These are phyloP conservation scores for Sinohyriopsis cumingii DNA, from an alignment of 2,888 invertebrate genomes.

Conservation along the genomic window DNA sequence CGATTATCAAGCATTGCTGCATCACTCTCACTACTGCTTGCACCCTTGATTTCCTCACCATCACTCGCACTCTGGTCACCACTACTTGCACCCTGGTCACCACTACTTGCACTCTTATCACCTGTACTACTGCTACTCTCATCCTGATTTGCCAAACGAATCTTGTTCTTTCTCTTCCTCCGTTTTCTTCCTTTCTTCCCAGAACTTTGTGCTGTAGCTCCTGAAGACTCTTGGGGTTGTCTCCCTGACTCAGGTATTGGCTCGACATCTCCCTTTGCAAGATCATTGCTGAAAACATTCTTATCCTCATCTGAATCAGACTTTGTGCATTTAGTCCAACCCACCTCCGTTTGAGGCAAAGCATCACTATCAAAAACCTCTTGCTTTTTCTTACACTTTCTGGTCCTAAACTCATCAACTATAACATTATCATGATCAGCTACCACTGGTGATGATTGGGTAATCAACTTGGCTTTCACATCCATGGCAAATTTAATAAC, in stretches of 20 bases:
- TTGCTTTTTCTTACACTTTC: no score
- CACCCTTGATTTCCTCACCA: background rate
- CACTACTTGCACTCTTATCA: slow-evolving; percentile 15
- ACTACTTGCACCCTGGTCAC: slow-evolving; percentile 22
- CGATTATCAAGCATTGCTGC: slow-evolving; percentile 3
- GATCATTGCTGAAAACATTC: slow-evolving; percentile 6
- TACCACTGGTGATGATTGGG: slow-evolving; percentile 16
- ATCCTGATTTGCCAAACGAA: slow-evolving; percentile 3
- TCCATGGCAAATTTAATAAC: slow-evolving; percentile 24
- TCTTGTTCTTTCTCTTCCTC: slow-evolving; percentile 14
- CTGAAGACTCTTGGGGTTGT: no score
- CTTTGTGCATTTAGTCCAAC: background rate
- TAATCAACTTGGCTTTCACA: slow-evolving; percentile 31
- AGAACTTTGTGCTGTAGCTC: no score
- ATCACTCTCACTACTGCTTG: slow-evolving; percentile 3
- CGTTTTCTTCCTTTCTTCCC: slow-evolving; percentile 4
- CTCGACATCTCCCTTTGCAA: slow-evolving; percentile 29
- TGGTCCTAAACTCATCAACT: slow-evolving; percentile 14
- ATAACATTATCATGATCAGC: slow-evolving; percentile 31
- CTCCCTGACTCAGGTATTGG: background rate
- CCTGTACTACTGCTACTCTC: slow-evolving; percentile 16
- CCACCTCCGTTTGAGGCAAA: background rate
- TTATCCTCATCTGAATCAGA: slow-evolving; percentile 9
- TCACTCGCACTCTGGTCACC: slow-evolving; percentile 8
- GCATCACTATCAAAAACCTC: slow-evolving; percentile 1